Conservation (phyloP, 2,113 vertebrate genomes). For the Protomyctophum bolini region DNA sequence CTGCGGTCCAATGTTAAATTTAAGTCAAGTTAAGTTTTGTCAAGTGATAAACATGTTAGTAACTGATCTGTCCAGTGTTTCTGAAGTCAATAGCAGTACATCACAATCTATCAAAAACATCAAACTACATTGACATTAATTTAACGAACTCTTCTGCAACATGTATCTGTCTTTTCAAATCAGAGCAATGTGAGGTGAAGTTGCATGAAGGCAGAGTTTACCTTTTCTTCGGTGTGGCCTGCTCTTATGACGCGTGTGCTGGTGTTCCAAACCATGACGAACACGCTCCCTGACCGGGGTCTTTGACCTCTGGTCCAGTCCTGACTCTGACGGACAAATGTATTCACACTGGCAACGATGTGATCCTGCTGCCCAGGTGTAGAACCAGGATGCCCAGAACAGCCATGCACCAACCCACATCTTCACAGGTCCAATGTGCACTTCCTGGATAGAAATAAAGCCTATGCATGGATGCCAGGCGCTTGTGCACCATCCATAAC, state of each 20-base stretch:
- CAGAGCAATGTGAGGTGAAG: neutral
- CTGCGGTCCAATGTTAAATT: neutral
- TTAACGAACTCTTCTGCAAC: neutral
- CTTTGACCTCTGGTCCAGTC: conserved; percentile 46
- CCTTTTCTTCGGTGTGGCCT: conserved; percentile 70
- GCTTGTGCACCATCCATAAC: conserved; percentile 24
- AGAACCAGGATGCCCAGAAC: conserved; percentile 63
- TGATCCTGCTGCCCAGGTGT: conserved; percentile 63
- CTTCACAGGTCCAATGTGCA: conserved; percentile 34
- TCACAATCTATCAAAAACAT: neutral
- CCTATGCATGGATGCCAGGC: conserved; percentile 8
- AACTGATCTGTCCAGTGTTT: neutral
- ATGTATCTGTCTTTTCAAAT: neutral
- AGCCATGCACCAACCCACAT: conserved; percentile 77
- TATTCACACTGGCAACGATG: conserved; percentile 70
- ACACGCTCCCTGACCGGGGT: conserved; percentile 58
- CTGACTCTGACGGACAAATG: conserved; percentile 51
- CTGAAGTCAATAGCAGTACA: neutral
- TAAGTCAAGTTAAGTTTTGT: neutral
- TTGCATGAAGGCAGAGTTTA: conserved; percentile 40
- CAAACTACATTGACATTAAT: neutral
- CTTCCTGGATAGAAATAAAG: neutral
- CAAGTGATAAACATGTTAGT: neutral
- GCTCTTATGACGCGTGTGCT: conserved; percentile 54
- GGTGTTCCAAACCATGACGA: conserved; percentile 52